A percentile compares a stretch with the other conserved stretches of the same genome.
Evolutionary conservation across 2,797 vertebrate species (phyloP).

Genomic region (Parauchenoglanis punctatus): DNA sequence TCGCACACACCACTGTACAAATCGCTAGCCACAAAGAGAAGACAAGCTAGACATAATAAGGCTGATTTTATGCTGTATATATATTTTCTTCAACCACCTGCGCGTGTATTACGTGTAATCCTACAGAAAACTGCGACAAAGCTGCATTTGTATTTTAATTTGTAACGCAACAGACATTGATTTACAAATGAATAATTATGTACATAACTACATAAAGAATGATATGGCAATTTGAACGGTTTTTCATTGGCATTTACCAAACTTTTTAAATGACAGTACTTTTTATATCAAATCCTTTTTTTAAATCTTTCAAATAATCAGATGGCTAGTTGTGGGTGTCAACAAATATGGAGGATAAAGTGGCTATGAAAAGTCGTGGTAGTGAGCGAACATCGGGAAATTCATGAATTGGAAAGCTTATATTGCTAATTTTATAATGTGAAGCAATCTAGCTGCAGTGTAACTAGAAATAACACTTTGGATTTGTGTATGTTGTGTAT

Average conservation of each 20-base stretch:
- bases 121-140: background rate
- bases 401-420: background rate
- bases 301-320: background rate
- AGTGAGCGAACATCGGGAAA: background rate
- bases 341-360: background rate
- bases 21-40: background rate
- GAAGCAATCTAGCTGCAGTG: too few relatives aligned
- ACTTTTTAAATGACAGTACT: background rate
- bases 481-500: too few relatives aligned
- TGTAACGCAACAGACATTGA: background rate
- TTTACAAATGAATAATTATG: background rate
- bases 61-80: background rate
- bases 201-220: background rate
- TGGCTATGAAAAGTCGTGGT: background rate
- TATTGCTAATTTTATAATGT: background rate
- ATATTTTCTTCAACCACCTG: background rate
- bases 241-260: background rate
- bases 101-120: background rate
- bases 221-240: background rate
- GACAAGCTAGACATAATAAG: background rate
- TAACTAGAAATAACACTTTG: too few relatives aligned
- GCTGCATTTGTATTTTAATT: background rate
- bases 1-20: background rate
- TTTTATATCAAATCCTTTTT: too few relatives aligned
- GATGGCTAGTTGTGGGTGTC: background rate